Evolutionary conservation across 2,888 invertebrate genomes (phyloP).

Genomic region (Lepidonotus clava): DNA sequence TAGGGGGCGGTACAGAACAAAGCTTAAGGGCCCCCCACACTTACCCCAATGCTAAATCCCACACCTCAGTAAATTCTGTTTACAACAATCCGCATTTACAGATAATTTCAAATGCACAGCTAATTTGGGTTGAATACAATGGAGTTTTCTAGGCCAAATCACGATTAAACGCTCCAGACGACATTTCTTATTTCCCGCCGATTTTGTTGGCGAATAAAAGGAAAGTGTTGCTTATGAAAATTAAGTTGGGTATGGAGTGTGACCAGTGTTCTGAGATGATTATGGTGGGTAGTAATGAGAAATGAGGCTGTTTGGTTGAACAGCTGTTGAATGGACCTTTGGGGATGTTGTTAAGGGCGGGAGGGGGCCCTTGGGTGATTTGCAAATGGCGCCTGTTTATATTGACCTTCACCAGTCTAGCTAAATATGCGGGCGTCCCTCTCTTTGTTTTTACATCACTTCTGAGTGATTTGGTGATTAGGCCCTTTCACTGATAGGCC

Average conservation of each 20-base stretch:
- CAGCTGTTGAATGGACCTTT: not conserved
- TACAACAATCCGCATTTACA: not conserved
- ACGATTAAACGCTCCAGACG: not conserved
- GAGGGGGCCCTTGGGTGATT: not conserved
- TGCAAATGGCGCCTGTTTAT: not conserved
- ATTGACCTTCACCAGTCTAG: not conserved
- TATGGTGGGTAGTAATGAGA: not conserved
- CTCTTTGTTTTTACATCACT: no score
- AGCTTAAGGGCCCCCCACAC: not conserved
- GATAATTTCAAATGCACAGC: not conserved
- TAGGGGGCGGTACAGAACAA: not conserved
- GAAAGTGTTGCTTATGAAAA: not conserved
- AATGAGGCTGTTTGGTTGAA: slow-evolving; percentile 24
- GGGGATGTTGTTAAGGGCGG: not conserved
- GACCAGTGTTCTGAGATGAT: slow-evolving; percentile 11
- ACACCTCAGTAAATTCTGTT: not conserved
- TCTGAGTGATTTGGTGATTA: no score
- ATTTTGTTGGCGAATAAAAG: not conserved
- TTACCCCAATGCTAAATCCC: not conserved
- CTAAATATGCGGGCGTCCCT: no score
- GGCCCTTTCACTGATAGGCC: no score
- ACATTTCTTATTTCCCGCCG: not conserved
- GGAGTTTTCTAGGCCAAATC: not conserved
- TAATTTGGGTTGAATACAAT: slow-evolving; percentile 8
- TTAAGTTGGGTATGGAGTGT: not conserved